Conservation (phyloP, 2,797 vertebrate species). For the Galagoides demidoff region DNA sequence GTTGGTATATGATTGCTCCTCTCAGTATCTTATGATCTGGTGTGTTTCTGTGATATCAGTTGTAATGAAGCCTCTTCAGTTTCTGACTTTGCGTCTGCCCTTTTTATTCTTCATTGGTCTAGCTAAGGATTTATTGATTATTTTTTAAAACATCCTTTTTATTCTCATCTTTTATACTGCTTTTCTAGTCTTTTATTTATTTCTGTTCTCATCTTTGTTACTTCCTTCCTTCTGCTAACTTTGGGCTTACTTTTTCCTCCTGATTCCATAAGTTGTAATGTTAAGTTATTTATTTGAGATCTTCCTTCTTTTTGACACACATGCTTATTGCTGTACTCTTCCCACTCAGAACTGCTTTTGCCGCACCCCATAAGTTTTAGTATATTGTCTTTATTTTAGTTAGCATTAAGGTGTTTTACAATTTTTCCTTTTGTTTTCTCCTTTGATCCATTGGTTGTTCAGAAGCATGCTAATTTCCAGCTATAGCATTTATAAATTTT, state of each 20-base stretch:
- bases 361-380: background rate
- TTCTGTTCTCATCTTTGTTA: background rate
- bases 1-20: background rate
- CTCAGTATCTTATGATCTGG: background rate
- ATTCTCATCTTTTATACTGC: background rate
- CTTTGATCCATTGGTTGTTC: background rate
- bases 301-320: background rate
- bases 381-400: background rate
- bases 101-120: background rate
- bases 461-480: background rate
- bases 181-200: background rate
- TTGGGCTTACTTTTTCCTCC: background rate
- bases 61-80: background rate
- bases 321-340: background rate
- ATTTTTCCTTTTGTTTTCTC: background rate
- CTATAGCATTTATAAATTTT: background rate
- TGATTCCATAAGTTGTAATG: background rate
- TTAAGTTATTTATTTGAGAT: background rate
- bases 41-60: background rate
- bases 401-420: background rate
- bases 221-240: background rate
- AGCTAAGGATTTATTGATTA: background rate
- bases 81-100: background rate
- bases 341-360: background rate
- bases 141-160: background rate